Evolutionary conservation across 2,888 invertebrate species (phyloP).

Genomic region (Choreutis nemorana): DNA sequence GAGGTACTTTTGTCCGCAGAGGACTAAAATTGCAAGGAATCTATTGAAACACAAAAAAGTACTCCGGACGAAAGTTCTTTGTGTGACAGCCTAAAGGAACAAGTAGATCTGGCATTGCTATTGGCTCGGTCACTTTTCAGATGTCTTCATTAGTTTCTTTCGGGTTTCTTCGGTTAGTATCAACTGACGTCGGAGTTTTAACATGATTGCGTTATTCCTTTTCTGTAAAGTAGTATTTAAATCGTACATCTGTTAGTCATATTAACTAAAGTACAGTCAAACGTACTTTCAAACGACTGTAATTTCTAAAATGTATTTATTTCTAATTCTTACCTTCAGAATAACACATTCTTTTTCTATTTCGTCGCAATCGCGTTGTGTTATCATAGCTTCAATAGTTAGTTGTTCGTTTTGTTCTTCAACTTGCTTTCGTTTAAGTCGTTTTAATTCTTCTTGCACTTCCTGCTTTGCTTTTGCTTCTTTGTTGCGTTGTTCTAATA

Average conservation of each 20-base stretch:
- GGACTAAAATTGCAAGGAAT: too few species aligned
- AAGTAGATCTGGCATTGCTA: too few species aligned
- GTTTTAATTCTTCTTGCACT: constrained; percentile 21
- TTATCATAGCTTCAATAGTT: constrained; percentile 19
- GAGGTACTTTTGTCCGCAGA: too few species aligned
- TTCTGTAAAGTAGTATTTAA: constrained; percentile 43
- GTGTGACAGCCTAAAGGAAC: too few species aligned
- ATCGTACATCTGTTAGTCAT: too few species aligned
- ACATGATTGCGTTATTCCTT: constrained; percentile 51
- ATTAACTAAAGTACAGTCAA: too few species aligned
- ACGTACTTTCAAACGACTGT: too few species aligned
- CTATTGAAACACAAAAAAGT: too few species aligned
- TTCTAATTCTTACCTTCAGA: constrained; percentile 29
- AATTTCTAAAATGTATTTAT: too few species aligned
- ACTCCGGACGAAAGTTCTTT: too few species aligned
- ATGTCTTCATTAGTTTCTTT: constrained; percentile 25
- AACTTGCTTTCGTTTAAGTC: constrained; percentile 22
- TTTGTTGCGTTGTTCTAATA: constrained; percentile 15
- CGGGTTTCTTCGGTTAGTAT: constrained; percentile 38
- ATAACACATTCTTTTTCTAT: constrained; percentile 41
- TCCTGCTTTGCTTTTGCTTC: constrained; percentile 29
- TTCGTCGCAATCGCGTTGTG: constrained; percentile 30
- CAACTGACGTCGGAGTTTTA: constrained; percentile 40
- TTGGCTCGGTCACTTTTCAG: too few species aligned
- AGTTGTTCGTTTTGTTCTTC: constrained; percentile 23